These are phyloP conservation scores for Anser cygnoides DNA, from an alignment of 2,113 vertebrate species.

Conservation along the genomic window DNA sequence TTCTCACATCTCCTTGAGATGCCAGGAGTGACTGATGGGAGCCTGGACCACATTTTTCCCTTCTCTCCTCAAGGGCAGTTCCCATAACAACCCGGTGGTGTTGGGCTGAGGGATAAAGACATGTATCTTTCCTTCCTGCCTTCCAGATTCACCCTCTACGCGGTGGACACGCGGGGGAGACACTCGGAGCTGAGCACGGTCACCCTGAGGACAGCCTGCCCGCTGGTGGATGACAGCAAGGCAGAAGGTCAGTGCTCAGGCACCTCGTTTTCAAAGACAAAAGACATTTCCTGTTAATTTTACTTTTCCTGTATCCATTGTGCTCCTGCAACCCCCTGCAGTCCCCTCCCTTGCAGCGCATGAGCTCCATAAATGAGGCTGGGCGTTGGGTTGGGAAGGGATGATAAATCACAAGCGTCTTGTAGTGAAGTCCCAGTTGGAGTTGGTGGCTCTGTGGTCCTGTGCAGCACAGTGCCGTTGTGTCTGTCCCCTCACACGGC, in stretches of 20 bases:
- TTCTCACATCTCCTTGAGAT: not conserved
- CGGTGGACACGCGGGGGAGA: constrained; percentile 92
- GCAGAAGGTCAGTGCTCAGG: constrained; percentile 88
- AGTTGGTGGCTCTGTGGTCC: not conserved
- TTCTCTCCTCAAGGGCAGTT: not conserved
- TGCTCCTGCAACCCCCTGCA: not conserved
- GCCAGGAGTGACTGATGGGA: not conserved
- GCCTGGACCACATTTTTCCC: not conserved
- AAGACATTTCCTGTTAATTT: not conserved
- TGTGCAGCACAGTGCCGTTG: accelerated
- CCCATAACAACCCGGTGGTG: not conserved
- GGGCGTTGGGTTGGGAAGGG: accelerated
- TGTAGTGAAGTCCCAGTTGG: not conserved
- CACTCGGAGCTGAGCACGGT: constrained; percentile 91
- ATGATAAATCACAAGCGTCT: not conserved
- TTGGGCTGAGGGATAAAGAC: not conserved
- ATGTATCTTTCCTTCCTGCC: not conserved
- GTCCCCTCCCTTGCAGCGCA: not conserved
- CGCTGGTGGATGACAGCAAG: constrained; percentile 93
- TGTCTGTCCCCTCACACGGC: accelerated
- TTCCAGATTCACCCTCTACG: constrained; percentile 91
- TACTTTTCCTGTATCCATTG: not conserved
- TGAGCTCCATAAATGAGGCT: not conserved
- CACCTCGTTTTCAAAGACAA: accelerated
- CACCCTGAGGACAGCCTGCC: constrained; percentile 92